A percentile compares a stretch with the other conserved stretches of the same genome.
phyloP scores from a whole-genome alignment of 2,113 vertebrate species.

The Cavia porcellus region DNA sequence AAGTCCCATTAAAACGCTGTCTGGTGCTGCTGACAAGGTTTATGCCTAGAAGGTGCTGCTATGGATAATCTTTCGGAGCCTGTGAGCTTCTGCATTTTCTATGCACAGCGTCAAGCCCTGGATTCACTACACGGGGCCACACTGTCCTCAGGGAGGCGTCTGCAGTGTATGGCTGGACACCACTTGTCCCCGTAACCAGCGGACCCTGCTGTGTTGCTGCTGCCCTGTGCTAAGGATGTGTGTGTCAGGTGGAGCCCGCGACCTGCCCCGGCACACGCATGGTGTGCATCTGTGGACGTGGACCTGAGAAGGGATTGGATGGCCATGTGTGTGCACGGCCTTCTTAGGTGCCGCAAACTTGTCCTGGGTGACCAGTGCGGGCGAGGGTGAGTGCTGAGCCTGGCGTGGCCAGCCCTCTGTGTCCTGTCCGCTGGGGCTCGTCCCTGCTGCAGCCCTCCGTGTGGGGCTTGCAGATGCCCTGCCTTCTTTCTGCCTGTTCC shows the following conservation, averaged over 20 bases:
- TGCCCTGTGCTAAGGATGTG: fast-evolving
- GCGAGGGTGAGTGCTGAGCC: fast-evolving
- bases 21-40: not conserved
- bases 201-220: not conserved
- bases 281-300: fast-evolving
- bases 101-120: fast-evolving
- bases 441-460: not conserved
- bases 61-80: not conserved
- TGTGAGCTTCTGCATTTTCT: too few relatives aligned
- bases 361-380: fast-evolving
- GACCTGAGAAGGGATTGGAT: fast-evolving
- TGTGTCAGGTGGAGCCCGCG: fast-evolving
- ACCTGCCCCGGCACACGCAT: fast-evolving
- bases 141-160: not conserved
- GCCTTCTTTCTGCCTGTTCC: not conserved
- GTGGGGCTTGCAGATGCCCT: fast-evolving
- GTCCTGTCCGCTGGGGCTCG: not conserved
- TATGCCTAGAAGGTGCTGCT: fast-evolving
- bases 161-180: not conserved
- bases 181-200: too few relatives aligned
- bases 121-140: not conserved
- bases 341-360: fast-evolving
- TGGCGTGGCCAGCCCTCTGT: not conserved
- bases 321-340: fast-evolving
- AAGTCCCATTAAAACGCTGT: not conserved